Conservation (phyloP, 2,888 invertebrate species). For the Diplolepis rosae region DNA sequence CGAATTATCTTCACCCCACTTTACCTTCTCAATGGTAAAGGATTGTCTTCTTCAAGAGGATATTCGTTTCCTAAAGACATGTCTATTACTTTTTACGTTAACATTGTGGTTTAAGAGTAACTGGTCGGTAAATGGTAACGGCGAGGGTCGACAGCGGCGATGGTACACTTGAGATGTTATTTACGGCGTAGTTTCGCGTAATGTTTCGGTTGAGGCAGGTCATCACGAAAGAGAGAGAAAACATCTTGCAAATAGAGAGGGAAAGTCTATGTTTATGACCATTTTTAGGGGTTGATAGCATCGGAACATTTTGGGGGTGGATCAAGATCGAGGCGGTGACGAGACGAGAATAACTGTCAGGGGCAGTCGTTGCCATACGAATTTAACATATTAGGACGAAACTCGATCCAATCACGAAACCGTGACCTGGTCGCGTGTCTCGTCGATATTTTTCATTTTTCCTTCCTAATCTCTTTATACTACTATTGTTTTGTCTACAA, state of each 20-base stretch:
- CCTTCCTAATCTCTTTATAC: neutral
- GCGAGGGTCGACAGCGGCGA: slow-evolving; percentile 56
- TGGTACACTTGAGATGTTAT: slow-evolving; percentile 70
- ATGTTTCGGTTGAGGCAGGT: slow-evolving; percentile 70
- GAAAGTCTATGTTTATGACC: slow-evolving; percentile 67
- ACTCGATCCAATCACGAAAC: slow-evolving; percentile 49
- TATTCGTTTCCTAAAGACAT: neutral
- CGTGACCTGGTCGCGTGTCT: slow-evolving; percentile 51
- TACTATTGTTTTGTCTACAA: too few species aligned
- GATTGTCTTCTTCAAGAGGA: neutral
- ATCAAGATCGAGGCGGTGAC: slow-evolving; percentile 42
- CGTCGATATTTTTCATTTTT: slow-evolving; percentile 45
- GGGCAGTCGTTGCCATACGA: slow-evolving; percentile 14
- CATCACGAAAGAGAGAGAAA: slow-evolving; percentile 52
- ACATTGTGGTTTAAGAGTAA: slow-evolving; percentile 20
- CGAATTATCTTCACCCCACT: too few species aligned
- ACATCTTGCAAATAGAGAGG: neutral
- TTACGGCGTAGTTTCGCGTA: slow-evolving; percentile 70
- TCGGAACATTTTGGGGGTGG: slow-evolving; percentile 33
- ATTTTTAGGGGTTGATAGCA: slow-evolving; percentile 56
- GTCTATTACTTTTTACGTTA: slow-evolving; percentile 9
- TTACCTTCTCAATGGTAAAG: neutral
- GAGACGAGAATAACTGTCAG: slow-evolving; percentile 33
- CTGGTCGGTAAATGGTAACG: slow-evolving; percentile 20
- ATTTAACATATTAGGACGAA: slow-evolving; percentile 35